Conservation (phyloP, 1,140 invertebrate species). For the Drosophila pandora region DNA sequence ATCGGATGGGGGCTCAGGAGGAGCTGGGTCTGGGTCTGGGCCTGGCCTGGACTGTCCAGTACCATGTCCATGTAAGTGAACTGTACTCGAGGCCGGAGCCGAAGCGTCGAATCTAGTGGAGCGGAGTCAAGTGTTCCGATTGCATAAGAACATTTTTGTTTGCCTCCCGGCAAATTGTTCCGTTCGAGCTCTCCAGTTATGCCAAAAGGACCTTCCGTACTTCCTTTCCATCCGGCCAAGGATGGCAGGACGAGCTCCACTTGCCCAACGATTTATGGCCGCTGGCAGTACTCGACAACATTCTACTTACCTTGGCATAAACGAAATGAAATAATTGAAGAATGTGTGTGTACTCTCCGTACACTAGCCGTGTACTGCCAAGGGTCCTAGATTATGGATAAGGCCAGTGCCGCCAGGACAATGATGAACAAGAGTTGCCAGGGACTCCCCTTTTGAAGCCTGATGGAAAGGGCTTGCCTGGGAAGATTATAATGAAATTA, state of each 20-base stretch:
- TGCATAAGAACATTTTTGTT: slow-evolving; percentile 45
- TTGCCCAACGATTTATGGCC: slow-evolving; percentile 55
- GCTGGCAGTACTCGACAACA: slow-evolving; percentile 34
- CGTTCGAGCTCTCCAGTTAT: slow-evolving; percentile 11
- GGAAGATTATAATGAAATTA: not conserved
- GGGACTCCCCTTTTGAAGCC: not conserved
- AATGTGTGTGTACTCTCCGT: slow-evolving; percentile 14
- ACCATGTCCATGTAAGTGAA: slow-evolving; percentile 38
- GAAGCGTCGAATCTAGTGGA: slow-evolving; percentile 22
- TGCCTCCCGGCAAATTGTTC: slow-evolving; percentile 33
- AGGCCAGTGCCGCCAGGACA: slow-evolving; percentile 7
- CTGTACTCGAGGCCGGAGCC: slow-evolving; percentile 20
- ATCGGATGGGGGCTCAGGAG: slow-evolving; percentile 7
- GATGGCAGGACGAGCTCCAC: slow-evolving; percentile 32
- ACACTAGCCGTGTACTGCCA: not conserved
- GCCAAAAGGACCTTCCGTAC: slow-evolving; percentile 14
- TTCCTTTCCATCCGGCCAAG: slow-evolving; percentile 1
- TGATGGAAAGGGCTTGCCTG: not conserved
- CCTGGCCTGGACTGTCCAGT: slow-evolving; percentile 30
- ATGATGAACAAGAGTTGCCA: not conserved
- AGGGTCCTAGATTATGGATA: slow-evolving; percentile 46
- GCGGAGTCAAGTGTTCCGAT: slow-evolving; percentile 50
- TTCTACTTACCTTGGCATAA: slow-evolving; percentile 45
- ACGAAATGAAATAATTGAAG: slow-evolving; percentile 54
- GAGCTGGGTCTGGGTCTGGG: not conserved